phyloP scores from a whole-genome alignment of 1,140 invertebrate species.

The Pteromalus puparum region DNA sequence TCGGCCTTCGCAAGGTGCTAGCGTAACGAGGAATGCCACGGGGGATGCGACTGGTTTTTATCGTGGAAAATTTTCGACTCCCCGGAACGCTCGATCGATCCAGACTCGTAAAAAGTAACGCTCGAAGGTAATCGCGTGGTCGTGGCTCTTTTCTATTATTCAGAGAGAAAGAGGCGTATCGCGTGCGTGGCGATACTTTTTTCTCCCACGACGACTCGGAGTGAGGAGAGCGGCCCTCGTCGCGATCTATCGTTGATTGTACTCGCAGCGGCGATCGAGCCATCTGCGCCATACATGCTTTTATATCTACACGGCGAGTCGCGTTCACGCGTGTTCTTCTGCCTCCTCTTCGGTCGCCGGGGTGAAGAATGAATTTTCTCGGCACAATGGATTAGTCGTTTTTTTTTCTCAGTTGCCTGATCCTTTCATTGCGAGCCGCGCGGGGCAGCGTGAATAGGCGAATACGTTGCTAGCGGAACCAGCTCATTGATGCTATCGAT shows the following conservation, averaged over 20 bases:
- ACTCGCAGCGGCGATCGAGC: constrained; percentile 10
- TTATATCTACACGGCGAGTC: constrained; percentile 27
- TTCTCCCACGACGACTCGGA: not conserved
- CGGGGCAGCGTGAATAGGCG: constrained; percentile 40
- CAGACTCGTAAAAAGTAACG: not conserved
- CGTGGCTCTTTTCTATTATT: constrained; percentile 44
- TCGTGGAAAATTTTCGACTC: not conserved
- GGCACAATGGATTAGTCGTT: constrained; percentile 42
- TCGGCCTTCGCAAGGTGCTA: constrained; percentile 18
- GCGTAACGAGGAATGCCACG: constrained; percentile 26
- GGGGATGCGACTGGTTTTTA: not conserved
- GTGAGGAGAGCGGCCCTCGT: not conserved
- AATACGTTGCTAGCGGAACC: not conserved
- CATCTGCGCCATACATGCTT: constrained; percentile 40
- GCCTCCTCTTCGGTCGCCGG: not conserved
- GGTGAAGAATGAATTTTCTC: constrained; percentile 38
- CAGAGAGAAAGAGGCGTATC: not conserved
- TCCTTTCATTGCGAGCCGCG: not conserved
- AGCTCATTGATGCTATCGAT: constrained; percentile 25
- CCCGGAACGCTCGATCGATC: not conserved
- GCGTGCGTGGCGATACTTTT: constrained; percentile 24
- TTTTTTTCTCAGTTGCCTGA: not conserved
- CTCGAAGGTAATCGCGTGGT: not conserved
- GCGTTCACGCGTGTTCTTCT: not conserved
- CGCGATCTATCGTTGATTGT: constrained; percentile 40